These are phyloP conservation scores for Himalopsyche japonica DNA, from an alignment of 2,888 invertebrate species.

Conservation along the genomic window DNA sequence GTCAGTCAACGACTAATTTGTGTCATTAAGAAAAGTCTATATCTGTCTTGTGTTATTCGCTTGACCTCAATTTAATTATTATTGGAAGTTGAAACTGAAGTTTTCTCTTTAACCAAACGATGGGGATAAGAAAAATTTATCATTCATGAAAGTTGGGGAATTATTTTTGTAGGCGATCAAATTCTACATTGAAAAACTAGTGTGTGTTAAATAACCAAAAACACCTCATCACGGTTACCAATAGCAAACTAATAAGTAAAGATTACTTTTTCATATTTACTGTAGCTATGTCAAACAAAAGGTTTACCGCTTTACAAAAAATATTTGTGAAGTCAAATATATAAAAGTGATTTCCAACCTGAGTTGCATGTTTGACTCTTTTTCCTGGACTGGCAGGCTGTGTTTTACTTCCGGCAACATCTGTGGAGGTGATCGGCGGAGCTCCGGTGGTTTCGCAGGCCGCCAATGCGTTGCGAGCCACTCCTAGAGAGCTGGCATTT, in stretches of 20 bases:
- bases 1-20: background rate
- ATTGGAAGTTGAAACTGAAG: too few relatives aligned
- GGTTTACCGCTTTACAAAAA: background rate
- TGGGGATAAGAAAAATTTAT: too few relatives aligned
- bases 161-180: too few relatives aligned
- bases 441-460: background rate
- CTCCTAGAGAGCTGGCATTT: conserved; percentile 51
- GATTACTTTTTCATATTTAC: too few relatives aligned
- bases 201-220: too few relatives aligned
- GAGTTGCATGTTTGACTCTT: conserved; percentile 18
- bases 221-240: too few relatives aligned
- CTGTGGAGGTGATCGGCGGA: background rate
- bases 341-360: background rate
- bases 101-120: too few relatives aligned
- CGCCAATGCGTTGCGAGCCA: background rate
- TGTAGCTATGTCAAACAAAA: background rate
- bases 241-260: too few relatives aligned
- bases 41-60: background rate
- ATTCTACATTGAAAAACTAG: too few relatives aligned
- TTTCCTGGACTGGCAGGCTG: conserved; percentile 35
- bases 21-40: background rate
- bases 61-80: background rate
- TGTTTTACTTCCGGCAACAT: background rate
- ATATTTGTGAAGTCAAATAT: too few relatives aligned
- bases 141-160: too few relatives aligned